Evolutionary conservation across 2,888 invertebrate genomes (phyloP).

Genomic region (Smittia sp.): DNA sequence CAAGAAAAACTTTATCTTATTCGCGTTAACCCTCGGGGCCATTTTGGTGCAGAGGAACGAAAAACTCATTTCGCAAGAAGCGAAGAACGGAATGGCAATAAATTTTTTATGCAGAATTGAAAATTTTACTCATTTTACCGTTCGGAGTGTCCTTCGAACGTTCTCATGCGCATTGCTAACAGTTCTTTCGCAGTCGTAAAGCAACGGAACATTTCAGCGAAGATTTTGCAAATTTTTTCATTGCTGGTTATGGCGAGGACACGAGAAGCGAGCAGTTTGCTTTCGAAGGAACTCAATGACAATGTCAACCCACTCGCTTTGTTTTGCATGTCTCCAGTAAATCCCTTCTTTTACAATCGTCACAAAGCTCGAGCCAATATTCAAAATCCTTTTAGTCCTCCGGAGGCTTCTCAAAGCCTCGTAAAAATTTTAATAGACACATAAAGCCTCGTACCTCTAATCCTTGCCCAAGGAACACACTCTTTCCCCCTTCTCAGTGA

Average conservation of each 20-base stretch:
- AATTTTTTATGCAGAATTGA: background rate
- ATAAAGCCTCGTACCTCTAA: constrained; percentile 29
- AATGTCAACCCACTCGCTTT: constrained; percentile 13
- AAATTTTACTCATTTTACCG: constrained; percentile 24
- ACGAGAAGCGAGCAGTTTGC: background rate
- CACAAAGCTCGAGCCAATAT: background rate
- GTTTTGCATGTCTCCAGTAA: background rate
- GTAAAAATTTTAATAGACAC: constrained; percentile 35
- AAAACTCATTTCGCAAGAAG: background rate
- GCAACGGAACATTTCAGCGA: constrained; percentile 1
- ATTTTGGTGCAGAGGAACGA: background rate
- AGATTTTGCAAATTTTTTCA: background rate
- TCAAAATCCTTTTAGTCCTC: background rate
- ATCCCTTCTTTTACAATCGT: background rate
- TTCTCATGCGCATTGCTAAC: background rate
- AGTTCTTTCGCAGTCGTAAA: constrained; percentile 3
- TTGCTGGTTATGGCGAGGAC: background rate
- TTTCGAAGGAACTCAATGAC: background rate
- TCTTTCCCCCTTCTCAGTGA: background rate
- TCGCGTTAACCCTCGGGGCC: background rate
- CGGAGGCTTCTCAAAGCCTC: background rate
- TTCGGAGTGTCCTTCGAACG: background rate
- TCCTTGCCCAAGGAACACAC: constrained; percentile 25
- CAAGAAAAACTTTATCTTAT: background rate
- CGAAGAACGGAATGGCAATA: background rate